Percentiles rank a stretch among this genome's conserved stretches.
phyloP scores from a whole-genome alignment of 2,888 invertebrate genomes.

The Congeria kusceri region DNA sequence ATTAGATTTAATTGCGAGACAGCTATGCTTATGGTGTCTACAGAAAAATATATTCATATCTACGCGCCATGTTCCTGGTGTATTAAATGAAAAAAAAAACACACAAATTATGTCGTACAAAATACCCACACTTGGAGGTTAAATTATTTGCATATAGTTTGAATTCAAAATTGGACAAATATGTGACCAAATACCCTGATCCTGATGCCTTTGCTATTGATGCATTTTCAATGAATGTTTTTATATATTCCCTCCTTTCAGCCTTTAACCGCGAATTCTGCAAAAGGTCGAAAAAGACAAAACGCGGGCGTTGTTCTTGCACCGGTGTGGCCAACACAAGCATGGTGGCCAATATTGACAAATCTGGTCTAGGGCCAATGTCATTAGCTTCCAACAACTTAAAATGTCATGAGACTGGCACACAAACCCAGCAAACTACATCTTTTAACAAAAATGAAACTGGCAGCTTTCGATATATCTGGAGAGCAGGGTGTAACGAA shows the following conservation, averaged over 20 bases:
- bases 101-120: background rate
- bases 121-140: constrained; percentile 4
- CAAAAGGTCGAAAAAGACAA: constrained; percentile 51
- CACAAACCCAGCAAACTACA: too few relatives aligned
- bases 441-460: too few relatives aligned
- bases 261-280: constrained; percentile 38
- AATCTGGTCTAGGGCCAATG: too few relatives aligned
- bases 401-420: too few relatives aligned
- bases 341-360: too few relatives aligned
- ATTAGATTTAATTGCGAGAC: constrained; percentile 4
- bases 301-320: too few relatives aligned
- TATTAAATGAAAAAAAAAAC: too few relatives aligned
- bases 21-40: constrained; percentile 9
- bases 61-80: too few relatives aligned
- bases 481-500: too few relatives aligned
- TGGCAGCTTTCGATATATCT: too few relatives aligned
- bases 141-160: constrained; percentile 5
- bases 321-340: too few relatives aligned
- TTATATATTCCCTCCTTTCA: constrained; percentile 61
- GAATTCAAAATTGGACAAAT: background rate
- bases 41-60: background rate
- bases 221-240: constrained; percentile 9
- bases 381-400: too few relatives aligned
- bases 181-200: background rate
- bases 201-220: constrained; percentile 1